Base-by-base conservation (phyloP, 2,113 vertebrate species). In the Alexandromys fortis region DNA sequence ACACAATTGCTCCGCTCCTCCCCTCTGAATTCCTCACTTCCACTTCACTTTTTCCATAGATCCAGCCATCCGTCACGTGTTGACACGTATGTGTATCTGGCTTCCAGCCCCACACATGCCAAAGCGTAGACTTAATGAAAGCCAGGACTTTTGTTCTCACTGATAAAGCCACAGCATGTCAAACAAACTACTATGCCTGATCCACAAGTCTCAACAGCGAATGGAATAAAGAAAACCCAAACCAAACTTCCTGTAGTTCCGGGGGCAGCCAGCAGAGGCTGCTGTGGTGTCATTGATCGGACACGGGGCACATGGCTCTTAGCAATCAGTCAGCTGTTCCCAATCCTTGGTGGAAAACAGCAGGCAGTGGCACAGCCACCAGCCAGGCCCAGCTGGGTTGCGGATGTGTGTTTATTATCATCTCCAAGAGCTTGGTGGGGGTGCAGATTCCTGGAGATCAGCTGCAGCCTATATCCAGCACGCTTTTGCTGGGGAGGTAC, bases 191-290 rank as follows among this genome's bases (percentile, higher is more conserved):
- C 67, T 24, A 5, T 33, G 49, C 24, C 42, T 90, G 42, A 9
- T 38, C 33, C 21, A 12, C 17, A 67, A 33, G n/a, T 24, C 83
- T 95, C 52, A 16, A 33, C 38, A 82, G 67, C 65, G 12, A 88
- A 88, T 1, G 4, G 26, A 55, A 85, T 10, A 82, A 91, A 72
- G 13, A 1, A 73, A 88, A 72, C 33, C 22, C 86, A 11, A 8
- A 12, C 61, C 12, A 16, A 7, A 89, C 7, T 68, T 9, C 47
- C 14, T 93, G 95, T 63, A 76, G 61, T 94, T 95, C 75, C 45
- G 6, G 0, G 16, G 2, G 72, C 73, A 83, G 67, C 96, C 97
- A n/a, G 98, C 72, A 97, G 98, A 98, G 98, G 98, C 96, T 96
- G 91, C 98, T 98, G 94, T 97, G 86, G 96, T 9, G 90, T 95